Evolutionary conservation across 2,888 invertebrate genomes (phyloP), one percentile per base, ranked within the genome.

Genomic region (Coelopa pilipes): DNA sequence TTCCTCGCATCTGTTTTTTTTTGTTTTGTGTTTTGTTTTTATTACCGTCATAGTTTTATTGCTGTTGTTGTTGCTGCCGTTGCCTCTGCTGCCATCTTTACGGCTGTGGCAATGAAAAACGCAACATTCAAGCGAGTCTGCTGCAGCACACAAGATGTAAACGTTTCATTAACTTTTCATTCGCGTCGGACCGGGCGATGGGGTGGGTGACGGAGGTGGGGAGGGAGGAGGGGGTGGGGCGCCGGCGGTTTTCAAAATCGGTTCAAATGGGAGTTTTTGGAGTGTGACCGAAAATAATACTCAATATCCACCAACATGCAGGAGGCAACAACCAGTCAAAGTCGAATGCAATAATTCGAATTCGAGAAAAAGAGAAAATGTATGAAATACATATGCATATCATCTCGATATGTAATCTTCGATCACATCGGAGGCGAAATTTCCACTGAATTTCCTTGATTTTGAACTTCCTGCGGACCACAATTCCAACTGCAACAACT

Each of bases 201-300:
- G n/a, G 15, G 19, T 17, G 3, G 11, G 17, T 15, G 15, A 2
- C 34, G 24, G n/a, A 13, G 15, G 34, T 62, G 21, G 50, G 50
- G 21, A 21, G 17, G 55, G 19, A 50, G 21, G 46, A 24, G 55
- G 19, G 60, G 46, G n/a, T 45, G 13, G 65, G 59, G 59, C 57
- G 34, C n/a, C 15, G 19, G 49, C 57, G 50, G 45, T 17, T 34
- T 34, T 34, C 12, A 34, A 53, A 46, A 24, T 50, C 10, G 55
- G 57, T 24, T 70, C 67, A 62, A 47, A 63, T 62, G 47, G 69
- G 65, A 72, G 75, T 65, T 72, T 74, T 63, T 74, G 62, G 75
- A 75, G 75, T 76, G 73, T 63, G 73, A 75, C 74, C 73, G 47
- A 24, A 47, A 62, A 57, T 45, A 62, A 57, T 45, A 3, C 69